These are phyloP conservation scores for Brachyopa scutellaris DNA, from an alignment of 2,888 invertebrate species.

Conservation along the genomic window DNA sequence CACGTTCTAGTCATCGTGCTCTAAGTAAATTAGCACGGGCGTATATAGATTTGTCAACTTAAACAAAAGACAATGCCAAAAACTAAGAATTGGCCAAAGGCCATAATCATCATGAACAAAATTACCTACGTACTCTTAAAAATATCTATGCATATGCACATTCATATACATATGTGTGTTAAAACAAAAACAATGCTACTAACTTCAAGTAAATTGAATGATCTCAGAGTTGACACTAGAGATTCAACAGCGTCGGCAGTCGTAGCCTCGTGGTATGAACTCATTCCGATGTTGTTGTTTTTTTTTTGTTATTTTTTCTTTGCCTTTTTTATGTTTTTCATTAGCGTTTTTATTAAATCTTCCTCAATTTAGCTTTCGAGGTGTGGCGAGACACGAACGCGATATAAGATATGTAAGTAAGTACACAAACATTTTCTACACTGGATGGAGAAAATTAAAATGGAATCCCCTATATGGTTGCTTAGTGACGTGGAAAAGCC, in stretches of 20 bases:
- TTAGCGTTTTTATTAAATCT: slow-evolving; percentile 58
- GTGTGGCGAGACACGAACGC: slow-evolving; percentile 56
- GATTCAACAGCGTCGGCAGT: background rate
- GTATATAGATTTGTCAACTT: too few relatives aligned
- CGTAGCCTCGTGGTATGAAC: slow-evolving; percentile 18
- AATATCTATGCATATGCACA: background rate
- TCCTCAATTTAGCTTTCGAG: slow-evolving; percentile 52
- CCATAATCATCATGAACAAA: slow-evolving; percentile 55
- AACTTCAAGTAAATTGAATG: slow-evolving; percentile 61
- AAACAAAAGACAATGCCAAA: slow-evolving; percentile 34
- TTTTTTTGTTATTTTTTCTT: background rate
- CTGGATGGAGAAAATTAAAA: slow-evolving; percentile 18
- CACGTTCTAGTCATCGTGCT: slow-evolving; percentile 55
- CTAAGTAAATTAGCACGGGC: slow-evolving; percentile 58
- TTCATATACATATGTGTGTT: too few relatives aligned
- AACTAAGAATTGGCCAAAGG: slow-evolving; percentile 62
- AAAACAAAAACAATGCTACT: too few relatives aligned
- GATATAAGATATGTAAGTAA: too few relatives aligned
- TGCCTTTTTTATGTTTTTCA: slow-evolving; percentile 10
- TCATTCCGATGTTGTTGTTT: slow-evolving; percentile 18
- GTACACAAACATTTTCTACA: background rate
- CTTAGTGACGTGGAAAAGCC: slow-evolving; percentile 63
- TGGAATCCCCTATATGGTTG: slow-evolving; percentile 47
- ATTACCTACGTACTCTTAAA: slow-evolving; percentile 46
- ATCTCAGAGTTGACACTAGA: slow-evolving; percentile 54